These are phyloP conservation scores for Drosophila anomelani DNA, from an alignment of 2,888 invertebrate species.

Conservation along the genomic window DNA sequence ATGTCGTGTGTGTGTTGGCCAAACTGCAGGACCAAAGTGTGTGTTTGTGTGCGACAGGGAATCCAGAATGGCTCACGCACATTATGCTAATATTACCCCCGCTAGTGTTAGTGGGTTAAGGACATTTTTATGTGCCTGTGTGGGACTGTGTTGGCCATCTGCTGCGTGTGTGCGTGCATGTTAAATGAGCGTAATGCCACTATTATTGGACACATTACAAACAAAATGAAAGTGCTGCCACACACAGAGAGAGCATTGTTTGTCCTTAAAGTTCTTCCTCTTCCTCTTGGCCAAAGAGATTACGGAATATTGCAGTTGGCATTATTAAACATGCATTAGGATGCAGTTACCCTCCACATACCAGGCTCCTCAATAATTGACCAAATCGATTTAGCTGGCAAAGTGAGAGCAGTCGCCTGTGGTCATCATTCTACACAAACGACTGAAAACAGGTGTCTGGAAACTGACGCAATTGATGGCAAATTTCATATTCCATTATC, in stretches of 20 bases:
- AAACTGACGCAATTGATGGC: constrained; percentile 16
- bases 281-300: constrained; percentile 39
- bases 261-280: constrained; percentile 17
- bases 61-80: constrained; percentile 54
- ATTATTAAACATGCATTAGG: constrained; percentile 35
- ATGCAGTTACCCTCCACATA: background rate
- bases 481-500: constrained; percentile 22
- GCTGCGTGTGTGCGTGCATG: constrained; percentile 61
- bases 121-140: constrained; percentile 73
- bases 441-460: constrained; percentile 21
- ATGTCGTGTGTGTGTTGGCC: constrained; percentile 14
- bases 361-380: constrained; percentile 18
- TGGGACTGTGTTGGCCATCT: constrained; percentile 35
- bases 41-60: constrained; percentile 21
- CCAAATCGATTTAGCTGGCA: constrained; percentile 24
- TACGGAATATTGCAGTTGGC: constrained; percentile 33
- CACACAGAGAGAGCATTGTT: constrained; percentile 37
- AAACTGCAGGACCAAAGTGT: constrained; percentile 27
- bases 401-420: constrained; percentile 1
- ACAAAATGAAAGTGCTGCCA: constrained; percentile 71
- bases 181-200: constrained; percentile 80
- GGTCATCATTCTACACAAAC: background rate
- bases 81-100: constrained; percentile 78
- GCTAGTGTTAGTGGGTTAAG: constrained; percentile 76
- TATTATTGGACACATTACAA: constrained; percentile 79